A percentile compares a stretch with the other conserved stretches of the same genome.
Evolutionary conservation across 2,113 vertebrate species (phyloP).

Genomic region (human (Homo sapiens)): DNA sequence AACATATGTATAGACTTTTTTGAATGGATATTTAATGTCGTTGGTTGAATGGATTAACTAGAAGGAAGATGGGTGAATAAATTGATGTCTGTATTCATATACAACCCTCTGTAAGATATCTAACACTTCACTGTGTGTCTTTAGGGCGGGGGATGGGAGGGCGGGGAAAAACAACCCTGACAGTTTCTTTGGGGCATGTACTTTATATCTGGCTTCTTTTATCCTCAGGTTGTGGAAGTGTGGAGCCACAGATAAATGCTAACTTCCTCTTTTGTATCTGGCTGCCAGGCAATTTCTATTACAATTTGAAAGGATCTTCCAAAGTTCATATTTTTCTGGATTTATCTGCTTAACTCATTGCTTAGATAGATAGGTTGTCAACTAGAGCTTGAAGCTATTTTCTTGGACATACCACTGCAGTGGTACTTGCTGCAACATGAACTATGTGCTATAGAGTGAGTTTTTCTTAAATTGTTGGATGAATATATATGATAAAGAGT

Average conservation of each 20-base stretch:
- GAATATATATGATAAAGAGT: background rate
- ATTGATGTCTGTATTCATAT: background rate
- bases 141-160: background rate
- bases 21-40: background rate
- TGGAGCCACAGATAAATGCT: background rate
- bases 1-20: background rate
- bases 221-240: background rate
- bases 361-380: background rate
- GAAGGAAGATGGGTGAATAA: background rate
- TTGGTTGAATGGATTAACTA: background rate
- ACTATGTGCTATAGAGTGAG: background rate
- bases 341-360: background rate
- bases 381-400: background rate
- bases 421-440: background rate
- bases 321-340: background rate
- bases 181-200: background rate
- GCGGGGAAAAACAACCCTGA: background rate
- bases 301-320: background rate
- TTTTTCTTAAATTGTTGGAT: slow-evolving; percentile 19
- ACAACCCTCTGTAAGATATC: background rate
- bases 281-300: background rate
- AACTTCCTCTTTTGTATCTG: background rate
- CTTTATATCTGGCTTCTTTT: background rate
- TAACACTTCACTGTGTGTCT: background rate
- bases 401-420: background rate